Base-by-base conservation (phyloP, 2,888 invertebrate genomes). In the Xiphydria camelus region DNA sequence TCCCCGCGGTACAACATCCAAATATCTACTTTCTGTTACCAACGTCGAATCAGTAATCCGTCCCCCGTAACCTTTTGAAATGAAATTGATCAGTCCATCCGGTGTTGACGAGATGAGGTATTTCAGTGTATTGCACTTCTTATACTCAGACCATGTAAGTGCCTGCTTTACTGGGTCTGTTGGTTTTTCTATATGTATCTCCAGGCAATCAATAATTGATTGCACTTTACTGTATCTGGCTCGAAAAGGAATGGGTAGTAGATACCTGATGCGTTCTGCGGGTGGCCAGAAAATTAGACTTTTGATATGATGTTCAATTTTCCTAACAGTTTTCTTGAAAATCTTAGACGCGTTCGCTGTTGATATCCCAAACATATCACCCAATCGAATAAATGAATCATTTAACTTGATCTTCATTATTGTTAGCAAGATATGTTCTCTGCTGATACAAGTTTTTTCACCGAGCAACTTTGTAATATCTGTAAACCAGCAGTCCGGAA, bases 41-140 rank as follows among this genome's bases (percentile, higher is more conserved):
- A 64, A 18, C 18, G 39, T 5, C 17, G 31, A 49, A 43, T 69
- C 65, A 12, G 53, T 45, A 15, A 48, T 53, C 51, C 66, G 36
- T 10, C 71, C 66, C 20, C 70, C 69, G 56, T 53, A 70, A 4
- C 70, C 70, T 9, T 44, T 31, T 10, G 70, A 72, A 4, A 73
- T 51, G 55, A 58, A 72, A 45, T 61, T 66, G 10, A 73, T 63
- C 1, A 67, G 38, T 2, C 70, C 64, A 59, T 64, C 60, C 2
- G 68, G 65, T 17, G 66, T 61, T 25, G 45, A 53, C 4, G 59
- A 58, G 31, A 64, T 57, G 29, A 64, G 53, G 60, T 59, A 73
- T 47, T 68, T 66, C 15, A 62, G 15, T 2, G 64, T 61, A 49
- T 66, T 64, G 19, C 50, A 43, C 26, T 62, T 55, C 51, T 64